Percentiles rank a stretch among this genome's conserved stretches.
These are phyloP conservation scores for Pyrrhosoma nymphula DNA, from an alignment of 2,888 invertebrate species.

Conservation along the genomic window DNA sequence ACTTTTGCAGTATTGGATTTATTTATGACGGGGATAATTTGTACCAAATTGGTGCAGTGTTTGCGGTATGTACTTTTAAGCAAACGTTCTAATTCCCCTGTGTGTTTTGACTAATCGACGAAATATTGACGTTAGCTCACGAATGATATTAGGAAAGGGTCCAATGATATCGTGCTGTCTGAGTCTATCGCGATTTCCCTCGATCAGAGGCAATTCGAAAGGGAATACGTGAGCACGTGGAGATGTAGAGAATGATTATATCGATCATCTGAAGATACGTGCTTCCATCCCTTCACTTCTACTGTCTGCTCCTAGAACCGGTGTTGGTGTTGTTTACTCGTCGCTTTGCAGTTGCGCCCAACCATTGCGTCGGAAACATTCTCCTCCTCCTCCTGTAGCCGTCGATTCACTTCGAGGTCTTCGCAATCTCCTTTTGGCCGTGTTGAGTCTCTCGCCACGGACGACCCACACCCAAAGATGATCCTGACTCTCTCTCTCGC, in stretches of 20 bases:
- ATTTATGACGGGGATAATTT: no score
- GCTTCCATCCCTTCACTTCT: not conserved
- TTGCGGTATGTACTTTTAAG: no score
- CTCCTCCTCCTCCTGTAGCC: not conserved
- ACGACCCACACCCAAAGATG: not conserved
- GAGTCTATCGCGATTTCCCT: not conserved
- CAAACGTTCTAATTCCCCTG: no score
- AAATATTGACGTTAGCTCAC: no score
- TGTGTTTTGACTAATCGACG: no score
- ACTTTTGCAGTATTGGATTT: no score
- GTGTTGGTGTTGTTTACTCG: not conserved
- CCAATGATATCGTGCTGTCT: not conserved
- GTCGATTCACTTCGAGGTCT: constrained; percentile 43
- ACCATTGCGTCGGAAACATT: not conserved
- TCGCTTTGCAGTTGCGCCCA: not conserved
- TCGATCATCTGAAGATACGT: not conserved
- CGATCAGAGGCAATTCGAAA: not conserved
- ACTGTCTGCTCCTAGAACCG: not conserved
- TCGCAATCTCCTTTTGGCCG: not conserved
- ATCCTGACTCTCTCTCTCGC: no score
- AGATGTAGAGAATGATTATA: not conserved
- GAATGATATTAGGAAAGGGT: not conserved
- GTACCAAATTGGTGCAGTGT: no score
- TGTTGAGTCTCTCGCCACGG: not conserved
- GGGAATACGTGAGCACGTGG: not conserved